Base-by-base conservation (phyloP, 2,113 vertebrate species). In the Rhea americana region DNA sequence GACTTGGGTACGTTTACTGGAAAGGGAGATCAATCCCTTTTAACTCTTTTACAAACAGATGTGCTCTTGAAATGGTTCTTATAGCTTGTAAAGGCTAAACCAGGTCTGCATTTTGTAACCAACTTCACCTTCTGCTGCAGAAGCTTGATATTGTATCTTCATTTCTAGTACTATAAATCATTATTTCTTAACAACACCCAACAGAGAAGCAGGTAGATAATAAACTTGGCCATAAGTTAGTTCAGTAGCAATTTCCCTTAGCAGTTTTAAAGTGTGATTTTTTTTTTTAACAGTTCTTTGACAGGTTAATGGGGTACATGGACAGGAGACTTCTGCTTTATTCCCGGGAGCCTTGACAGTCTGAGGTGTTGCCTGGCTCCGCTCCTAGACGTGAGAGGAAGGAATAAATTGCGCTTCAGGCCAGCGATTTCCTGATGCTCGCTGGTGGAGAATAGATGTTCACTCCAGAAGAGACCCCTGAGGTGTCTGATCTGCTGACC, bases 331-430 rank as follows among this genome's bases (percentile, higher is more conserved):
- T 94, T 88, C 65, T 82, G 90, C 80, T 93, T 87, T 62, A 81
- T 91, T 26, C 92, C 78, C 74, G 84, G 65, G 45, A 95, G 74
- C 66, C 62, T 53, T 79, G 73, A 76, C 37, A 89, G 19, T 73
- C 56, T 58, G 81, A 91, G 91, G 85, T 94, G 90, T 82, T 94
- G 35, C 51, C 85, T 91, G 90, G 87, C 87, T 94, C 76, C 65
- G 79, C 85, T 93, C 73, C 79, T 75, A 37, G 72, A 77, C 0
- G 0, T 11, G 43, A 85, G 48, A 91, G 22, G 82, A 77, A 82
- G 75, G 63, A 92, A 21, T 68, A 83, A 87, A 61, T 85, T 91
- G 63, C 32, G 28, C 26, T 68, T 83, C 76, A 68, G 56, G 30
- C 16, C 53, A 17, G 39, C 26, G 77, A 55, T 80, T 93, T 94